These are phyloP conservation scores for Marronus borbonicus DNA, from an alignment of 2,888 invertebrate species.

Conservation along the genomic window DNA sequence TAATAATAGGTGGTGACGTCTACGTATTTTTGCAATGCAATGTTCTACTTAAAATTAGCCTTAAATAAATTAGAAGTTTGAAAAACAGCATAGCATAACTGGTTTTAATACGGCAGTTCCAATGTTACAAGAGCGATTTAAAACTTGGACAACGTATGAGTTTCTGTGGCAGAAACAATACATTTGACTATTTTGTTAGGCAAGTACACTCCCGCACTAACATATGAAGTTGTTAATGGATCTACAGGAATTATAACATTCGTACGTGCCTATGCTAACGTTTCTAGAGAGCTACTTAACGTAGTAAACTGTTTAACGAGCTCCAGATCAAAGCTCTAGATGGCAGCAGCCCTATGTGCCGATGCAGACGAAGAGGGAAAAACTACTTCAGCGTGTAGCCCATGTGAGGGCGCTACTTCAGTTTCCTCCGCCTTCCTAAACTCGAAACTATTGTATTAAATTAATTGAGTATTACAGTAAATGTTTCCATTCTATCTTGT, in stretches of 20 bases:
- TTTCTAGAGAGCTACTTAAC: conserved; percentile 56
- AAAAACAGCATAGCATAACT: conserved; percentile 3
- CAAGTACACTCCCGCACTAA: conserved; percentile 21
- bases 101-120: conserved; percentile 15
- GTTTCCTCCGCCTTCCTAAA: conserved; percentile 29
- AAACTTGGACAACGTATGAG: conserved; percentile 42
- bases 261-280: conserved; percentile 54
- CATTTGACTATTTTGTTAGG: conserved; percentile 48
- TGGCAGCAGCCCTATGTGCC: conserved; percentile 54
- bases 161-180: conserved; percentile 42
- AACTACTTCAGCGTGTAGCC: conserved; percentile 58
- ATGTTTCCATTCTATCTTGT: conserved; percentile 57
- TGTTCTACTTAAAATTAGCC: too few relatives aligned
- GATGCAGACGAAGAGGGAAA: conserved; percentile 53
- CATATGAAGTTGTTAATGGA: conserved; percentile 54
- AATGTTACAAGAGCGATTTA: conserved; percentile 28
- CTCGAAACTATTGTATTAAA: conserved; percentile 57
- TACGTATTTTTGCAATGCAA: too few relatives aligned
- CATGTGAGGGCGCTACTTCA: conserved; percentile 49
- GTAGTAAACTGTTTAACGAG: conserved; percentile 57
- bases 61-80: too few relatives aligned
- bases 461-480: conserved; percentile 58
- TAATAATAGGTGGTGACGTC: too few relatives aligned
- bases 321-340: conserved; percentile 59
- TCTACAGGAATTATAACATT: conserved; percentile 55